Evolutionary conservation across 2,888 invertebrate species (phyloP).

Genomic region (Sisyra nigra): DNA sequence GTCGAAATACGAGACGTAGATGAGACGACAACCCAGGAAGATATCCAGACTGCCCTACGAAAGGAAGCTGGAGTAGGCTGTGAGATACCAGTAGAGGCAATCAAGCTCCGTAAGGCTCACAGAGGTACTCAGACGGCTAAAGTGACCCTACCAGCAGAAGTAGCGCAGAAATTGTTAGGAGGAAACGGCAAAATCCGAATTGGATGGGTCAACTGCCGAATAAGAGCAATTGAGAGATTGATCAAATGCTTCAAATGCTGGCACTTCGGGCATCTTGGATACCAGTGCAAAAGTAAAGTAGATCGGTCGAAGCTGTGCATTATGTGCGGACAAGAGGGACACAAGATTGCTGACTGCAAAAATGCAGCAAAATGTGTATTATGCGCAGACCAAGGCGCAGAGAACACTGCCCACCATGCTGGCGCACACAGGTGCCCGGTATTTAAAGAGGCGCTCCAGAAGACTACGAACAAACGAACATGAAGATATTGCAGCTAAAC

Average conservation of each 20-base stretch:
- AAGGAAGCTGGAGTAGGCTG: not conserved
- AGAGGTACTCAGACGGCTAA: conserved; percentile 2
- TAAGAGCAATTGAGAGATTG: not conserved
- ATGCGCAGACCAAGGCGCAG: not conserved
- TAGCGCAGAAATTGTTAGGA: conserved; percentile 1
- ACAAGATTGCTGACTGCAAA: conserved; percentile 9
- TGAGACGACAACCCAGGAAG: conserved; percentile 10
- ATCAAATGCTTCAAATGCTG: not conserved
- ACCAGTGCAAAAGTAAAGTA: not conserved
- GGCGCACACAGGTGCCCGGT: conserved; percentile 11
- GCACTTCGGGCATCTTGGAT: not conserved
- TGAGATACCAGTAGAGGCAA: too few relatives aligned
- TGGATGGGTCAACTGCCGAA: conserved; percentile 7
- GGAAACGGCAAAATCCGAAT: conserved; percentile 6
- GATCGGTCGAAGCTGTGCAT: not conserved
- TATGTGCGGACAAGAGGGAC: conserved; percentile 10
- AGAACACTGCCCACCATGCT: conserved; percentile 6
- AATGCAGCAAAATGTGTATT: not conserved
- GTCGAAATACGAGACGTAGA: conserved; percentile 12
- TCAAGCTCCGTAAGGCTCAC: not conserved
- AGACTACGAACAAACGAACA: conserved; percentile 6
- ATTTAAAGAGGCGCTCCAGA: conserved; percentile 10
- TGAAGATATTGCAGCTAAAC: too few relatives aligned
- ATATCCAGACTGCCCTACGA: not conserved
- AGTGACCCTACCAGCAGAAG: not conserved